Evolutionary conservation across 2,113 vertebrate species (phyloP).

Genomic region (Turdus rufiventris): DNA sequence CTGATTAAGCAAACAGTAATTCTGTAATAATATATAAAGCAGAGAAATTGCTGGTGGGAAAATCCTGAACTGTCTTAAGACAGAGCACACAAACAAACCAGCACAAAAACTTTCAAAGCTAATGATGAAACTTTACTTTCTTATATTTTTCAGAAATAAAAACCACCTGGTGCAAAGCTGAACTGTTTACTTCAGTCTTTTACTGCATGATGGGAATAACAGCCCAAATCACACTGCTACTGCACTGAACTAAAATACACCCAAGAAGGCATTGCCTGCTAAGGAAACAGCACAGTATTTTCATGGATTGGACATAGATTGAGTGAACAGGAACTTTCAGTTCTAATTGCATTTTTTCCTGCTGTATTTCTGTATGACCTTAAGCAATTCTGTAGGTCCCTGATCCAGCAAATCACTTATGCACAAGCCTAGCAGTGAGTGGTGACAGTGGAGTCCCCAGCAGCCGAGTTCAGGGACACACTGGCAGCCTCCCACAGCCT

Average conservation of each 20-base stretch:
- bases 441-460: not conserved
- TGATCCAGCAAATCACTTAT: not conserved
- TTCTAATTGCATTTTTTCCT: not conserved
- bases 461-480: not conserved
- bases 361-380: not conserved
- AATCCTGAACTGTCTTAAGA: slow-evolving; percentile 14
- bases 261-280: not conserved
- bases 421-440: not conserved
- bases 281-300: not conserved
- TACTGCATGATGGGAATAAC: not conserved
- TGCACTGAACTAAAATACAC: slow-evolving; percentile 1
- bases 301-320: not conserved
- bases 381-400: not conserved
- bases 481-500: not conserved
- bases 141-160: slow-evolving; percentile 34
- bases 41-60: not conserved
- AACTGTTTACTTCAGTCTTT: slow-evolving; percentile 11
- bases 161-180: slow-evolving; percentile 28
- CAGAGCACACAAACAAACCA: slow-evolving; percentile 38
- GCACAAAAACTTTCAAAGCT: not conserved
- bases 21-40: slow-evolving; percentile 27
- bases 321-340: not conserved
- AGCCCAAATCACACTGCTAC: not conserved
- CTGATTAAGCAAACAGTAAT: slow-evolving; percentile 22
- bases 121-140: slow-evolving; percentile 14